Evolutionary conservation across 2,888 invertebrate species (phyloP).

Genomic region (Brenthis daphne): DNA sequence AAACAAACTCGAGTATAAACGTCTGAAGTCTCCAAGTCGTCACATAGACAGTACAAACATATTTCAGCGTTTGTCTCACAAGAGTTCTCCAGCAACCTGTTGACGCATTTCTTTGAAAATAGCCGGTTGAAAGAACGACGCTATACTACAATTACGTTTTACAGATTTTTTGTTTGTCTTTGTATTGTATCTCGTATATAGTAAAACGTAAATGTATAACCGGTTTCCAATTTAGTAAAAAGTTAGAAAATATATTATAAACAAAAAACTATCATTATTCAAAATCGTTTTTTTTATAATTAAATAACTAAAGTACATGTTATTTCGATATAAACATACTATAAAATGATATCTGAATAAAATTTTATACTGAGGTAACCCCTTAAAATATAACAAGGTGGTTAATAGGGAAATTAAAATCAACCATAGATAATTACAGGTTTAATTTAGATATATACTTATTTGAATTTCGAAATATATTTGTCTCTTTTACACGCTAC

Average conservation of each 20-base stretch:
- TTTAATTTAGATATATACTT: slow-evolving; percentile 21
- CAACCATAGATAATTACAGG: not conserved
- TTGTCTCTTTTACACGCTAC: slow-evolving; percentile 61
- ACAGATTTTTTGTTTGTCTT: not conserved
- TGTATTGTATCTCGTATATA: not conserved
- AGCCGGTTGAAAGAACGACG: slow-evolving; percentile 51
- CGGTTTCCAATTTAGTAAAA: no score
- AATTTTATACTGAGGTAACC: no score
- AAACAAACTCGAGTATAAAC: not conserved
- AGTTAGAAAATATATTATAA: no score
- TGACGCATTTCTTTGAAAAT: slow-evolving; percentile 61
- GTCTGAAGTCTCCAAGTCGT: slow-evolving; percentile 11
- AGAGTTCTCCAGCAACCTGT: slow-evolving; percentile 57
- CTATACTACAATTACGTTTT: slow-evolving; percentile 4
- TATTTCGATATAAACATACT: no score
- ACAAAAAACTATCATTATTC: no score
- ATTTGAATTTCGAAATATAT: slow-evolving; percentile 47
- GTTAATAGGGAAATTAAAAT: no score
- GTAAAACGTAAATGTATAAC: no score
- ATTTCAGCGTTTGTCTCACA: slow-evolving; percentile 41
- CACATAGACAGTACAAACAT: slow-evolving; percentile 23
- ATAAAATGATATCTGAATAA: no score
- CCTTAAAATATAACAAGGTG: no score
- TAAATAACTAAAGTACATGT: no score
- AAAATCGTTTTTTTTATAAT: no score